These are phyloP conservation scores for Cyclophora albipunctata DNA, from an alignment of 2,888 invertebrate genomes.

Conservation along the genomic window DNA sequence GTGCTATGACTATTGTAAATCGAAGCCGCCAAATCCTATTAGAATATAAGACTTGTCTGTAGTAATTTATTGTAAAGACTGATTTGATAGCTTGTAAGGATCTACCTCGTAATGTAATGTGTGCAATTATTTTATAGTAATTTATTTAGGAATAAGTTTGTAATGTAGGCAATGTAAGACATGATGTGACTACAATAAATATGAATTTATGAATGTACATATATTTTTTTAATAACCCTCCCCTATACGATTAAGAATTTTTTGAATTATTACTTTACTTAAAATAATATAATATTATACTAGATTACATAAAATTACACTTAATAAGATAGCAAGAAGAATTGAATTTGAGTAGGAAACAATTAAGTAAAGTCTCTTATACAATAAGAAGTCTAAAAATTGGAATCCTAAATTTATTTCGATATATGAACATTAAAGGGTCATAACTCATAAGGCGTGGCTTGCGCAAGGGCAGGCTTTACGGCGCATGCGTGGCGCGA, in stretches of 20 bases:
- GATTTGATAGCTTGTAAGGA: background rate
- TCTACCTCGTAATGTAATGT: constrained; percentile 1
- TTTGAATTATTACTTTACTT: too few species aligned
- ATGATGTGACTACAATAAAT: background rate
- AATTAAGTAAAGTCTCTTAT: background rate
- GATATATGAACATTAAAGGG: background rate
- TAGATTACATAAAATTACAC: too few species aligned
- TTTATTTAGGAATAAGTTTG: constrained; percentile 6
- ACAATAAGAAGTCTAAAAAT: background rate
- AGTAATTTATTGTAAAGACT: background rate
- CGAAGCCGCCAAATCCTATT: background rate
- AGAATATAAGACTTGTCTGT: background rate
- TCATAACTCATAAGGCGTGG: constrained; percentile 24
- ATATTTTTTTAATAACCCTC: background rate
- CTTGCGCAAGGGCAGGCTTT: constrained; percentile 33
- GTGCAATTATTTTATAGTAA: constrained; percentile 12
- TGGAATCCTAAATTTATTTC: background rate
- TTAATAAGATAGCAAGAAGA: too few species aligned
- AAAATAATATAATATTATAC: too few species aligned
- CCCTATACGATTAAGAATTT: background rate
- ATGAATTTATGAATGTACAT: background rate
- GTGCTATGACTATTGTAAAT: too few species aligned
- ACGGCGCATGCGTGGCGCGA: constrained; percentile 5
- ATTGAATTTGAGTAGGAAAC: too few species aligned
- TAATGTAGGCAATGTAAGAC: constrained; percentile 3